A percentile compares a stretch with the other conserved stretches of the same genome.
These are phyloP conservation scores for Aphidius colemani DNA, from an alignment of 2,888 invertebrate species.

Conservation along the genomic window DNA sequence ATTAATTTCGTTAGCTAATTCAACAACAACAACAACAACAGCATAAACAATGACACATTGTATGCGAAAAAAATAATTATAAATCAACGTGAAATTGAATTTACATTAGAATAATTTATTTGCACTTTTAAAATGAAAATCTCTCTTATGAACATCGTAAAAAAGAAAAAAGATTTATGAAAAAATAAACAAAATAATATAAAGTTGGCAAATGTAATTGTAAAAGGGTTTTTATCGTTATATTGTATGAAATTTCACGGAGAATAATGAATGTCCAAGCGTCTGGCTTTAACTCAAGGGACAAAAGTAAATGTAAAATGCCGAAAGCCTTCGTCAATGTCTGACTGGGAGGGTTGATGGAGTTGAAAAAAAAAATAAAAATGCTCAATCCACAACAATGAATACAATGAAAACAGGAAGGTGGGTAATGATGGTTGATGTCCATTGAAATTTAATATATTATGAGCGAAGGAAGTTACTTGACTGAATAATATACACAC, in stretches of 20 bases:
- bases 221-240: not conserved
- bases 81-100: too few species aligned
- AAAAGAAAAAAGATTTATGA: not conserved
- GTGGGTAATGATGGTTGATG: slow-evolving; percentile 9
- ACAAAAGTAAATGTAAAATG: slow-evolving; percentile 11
- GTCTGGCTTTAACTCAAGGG: slow-evolving; percentile 20
- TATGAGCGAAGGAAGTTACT: not conserved
- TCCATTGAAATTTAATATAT: not conserved
- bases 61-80: too few species aligned
- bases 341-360: slow-evolving; percentile 12
- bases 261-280: slow-evolving; percentile 24
- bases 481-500: not conserved
- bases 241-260: not conserved
- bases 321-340: not conserved
- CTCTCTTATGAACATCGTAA: not conserved
- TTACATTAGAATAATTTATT: not conserved
- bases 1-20: not conserved
- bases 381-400: slow-evolving; percentile 5
- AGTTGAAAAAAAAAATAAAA: slow-evolving; percentile 1
- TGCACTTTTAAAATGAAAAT: too few species aligned
- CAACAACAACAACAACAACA: not conserved
- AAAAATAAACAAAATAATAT: not conserved
- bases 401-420: slow-evolving; percentile 6
- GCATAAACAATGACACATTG: too few species aligned
- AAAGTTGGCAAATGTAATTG: too few species aligned